phyloP scores from a whole-genome alignment of 2,888 invertebrate genomes.

The Amblyjoppa fuscipennis region DNA sequence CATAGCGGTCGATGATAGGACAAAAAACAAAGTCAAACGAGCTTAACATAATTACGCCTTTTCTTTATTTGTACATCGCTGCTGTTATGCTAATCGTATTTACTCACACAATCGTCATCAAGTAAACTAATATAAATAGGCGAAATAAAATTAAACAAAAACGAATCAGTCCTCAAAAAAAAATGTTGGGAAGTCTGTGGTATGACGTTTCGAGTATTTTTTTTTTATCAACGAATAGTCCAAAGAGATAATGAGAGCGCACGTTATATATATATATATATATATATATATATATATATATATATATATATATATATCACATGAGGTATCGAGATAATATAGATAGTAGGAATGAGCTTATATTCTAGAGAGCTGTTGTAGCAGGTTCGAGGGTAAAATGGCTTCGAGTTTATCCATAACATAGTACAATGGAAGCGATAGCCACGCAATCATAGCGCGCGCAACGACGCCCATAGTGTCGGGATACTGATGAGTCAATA shows the following conservation, averaged over 20 bases:
- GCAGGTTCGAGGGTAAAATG: constrained; percentile 92
- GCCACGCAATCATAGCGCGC: constrained; percentile 92
- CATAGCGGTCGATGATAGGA: neutral
- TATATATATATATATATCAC: constrained; percentile 79
- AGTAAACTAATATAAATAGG: constrained; percentile 46
- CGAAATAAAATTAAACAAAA: constrained; percentile 40
- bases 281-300: constrained; percentile 79
- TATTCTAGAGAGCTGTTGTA: constrained; percentile 91
- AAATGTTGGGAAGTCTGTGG: constrained; percentile 18
- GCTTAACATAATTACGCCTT: constrained; percentile 50
- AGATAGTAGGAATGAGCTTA: constrained; percentile 83
- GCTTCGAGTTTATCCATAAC: constrained; percentile 93
- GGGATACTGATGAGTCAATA: constrained; percentile 96
- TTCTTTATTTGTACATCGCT: constrained; percentile 28
- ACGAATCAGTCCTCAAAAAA: constrained; percentile 57
- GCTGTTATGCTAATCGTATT: constrained; percentile 57
- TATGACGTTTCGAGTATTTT: constrained; percentile 27
- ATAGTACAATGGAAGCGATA: constrained; percentile 93
- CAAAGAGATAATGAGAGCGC: constrained; percentile 68
- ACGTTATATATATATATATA: constrained; percentile 75
- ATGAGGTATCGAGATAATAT: constrained; percentile 75
- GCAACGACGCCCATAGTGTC: constrained; percentile 95
- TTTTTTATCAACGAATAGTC: constrained; percentile 37
- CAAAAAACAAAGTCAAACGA: neutral
- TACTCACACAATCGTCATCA: constrained; percentile 45